Percentiles rank a stretch among this genome's conserved stretches.
phyloP scores from a whole-genome alignment of 2,888 invertebrate species.

The Andricus curvator region DNA sequence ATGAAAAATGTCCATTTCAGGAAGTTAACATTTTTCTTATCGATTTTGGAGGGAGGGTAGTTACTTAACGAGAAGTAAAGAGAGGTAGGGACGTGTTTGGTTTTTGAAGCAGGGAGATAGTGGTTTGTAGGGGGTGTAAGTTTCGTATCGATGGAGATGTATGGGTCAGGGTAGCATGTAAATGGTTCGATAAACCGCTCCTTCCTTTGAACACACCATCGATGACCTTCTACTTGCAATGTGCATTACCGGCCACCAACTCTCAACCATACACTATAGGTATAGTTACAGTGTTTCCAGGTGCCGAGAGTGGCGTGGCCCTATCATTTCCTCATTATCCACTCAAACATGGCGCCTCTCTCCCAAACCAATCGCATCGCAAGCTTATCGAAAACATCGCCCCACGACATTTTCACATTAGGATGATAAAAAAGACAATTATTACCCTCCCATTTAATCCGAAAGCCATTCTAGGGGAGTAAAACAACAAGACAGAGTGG shows the following conservation, averaged over 20 bases:
- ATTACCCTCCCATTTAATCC: background rate
- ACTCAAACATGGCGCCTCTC: conserved; percentile 55
- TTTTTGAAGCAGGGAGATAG: conserved; percentile 13
- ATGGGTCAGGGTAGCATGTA: conserved; percentile 42
- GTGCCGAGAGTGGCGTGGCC: conserved; percentile 51
- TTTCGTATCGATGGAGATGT: conserved; percentile 29
- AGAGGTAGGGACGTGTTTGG: conserved; percentile 35
- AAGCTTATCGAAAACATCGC: conserved; percentile 44
- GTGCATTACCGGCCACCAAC: conserved; percentile 37
- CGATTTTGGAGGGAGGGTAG: background rate
- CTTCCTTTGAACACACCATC: conserved; percentile 36
- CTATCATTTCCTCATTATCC: conserved; percentile 65
- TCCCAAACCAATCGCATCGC: conserved; percentile 48
- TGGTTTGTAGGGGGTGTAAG: conserved; percentile 12
- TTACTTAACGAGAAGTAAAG: conserved; percentile 29
- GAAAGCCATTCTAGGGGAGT: background rate
- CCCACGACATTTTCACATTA: conserved; percentile 6
- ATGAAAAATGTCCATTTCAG: background rate
- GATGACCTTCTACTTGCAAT: conserved; percentile 27
- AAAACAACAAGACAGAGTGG: background rate
- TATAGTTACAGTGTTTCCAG: conserved; percentile 44
- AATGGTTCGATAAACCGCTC: conserved; percentile 50
- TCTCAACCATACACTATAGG: conserved; percentile 24
- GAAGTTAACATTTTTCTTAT: background rate
- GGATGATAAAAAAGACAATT: background rate